Evolutionary conservation across 2,888 invertebrate genomes (phyloP).

Genomic region (Lobophora halterata): DNA sequence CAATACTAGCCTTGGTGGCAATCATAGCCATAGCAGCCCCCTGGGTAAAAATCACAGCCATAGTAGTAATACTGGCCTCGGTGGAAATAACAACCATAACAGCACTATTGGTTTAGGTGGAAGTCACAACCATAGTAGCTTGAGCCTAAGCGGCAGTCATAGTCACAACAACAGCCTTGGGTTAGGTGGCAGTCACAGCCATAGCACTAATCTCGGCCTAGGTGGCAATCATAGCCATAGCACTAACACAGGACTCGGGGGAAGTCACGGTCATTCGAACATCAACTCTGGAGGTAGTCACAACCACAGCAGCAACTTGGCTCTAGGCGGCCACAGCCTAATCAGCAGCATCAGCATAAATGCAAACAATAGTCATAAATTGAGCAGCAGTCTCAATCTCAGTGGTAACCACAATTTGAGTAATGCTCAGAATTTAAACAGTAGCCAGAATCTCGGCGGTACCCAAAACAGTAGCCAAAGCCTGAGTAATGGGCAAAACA

Average conservation of each 20-base stretch:
- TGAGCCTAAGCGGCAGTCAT: slow-evolving; percentile 7
- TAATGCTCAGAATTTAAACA: background rate
- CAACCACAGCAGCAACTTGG: slow-evolving; percentile 10
- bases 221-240: slow-evolving; percentile 7
- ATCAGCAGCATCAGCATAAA: slow-evolving; percentile 1
- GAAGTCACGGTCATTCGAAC: slow-evolving; percentile 15
- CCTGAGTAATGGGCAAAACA: slow-evolving; percentile 1
- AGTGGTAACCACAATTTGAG: slow-evolving; percentile 5
- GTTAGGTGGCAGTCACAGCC: slow-evolving; percentile 8
- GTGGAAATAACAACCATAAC: slow-evolving; percentile 1
- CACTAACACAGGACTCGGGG: background rate
- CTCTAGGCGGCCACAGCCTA: slow-evolving; percentile 6
- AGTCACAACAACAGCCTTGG: slow-evolving; percentile 2
- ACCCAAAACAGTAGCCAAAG: slow-evolving; percentile 43
- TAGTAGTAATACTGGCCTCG: background rate
- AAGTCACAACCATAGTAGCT: too few relatives aligned
- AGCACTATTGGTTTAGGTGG: background rate
- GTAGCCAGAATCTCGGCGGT: background rate
- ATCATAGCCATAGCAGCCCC: slow-evolving; percentile 3
- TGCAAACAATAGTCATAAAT: background rate
- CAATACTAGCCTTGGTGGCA: background rate
- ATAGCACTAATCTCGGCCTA: background rate
- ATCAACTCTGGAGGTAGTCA: slow-evolving; percentile 16
- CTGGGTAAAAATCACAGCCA: slow-evolving; percentile 25
- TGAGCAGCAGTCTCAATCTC: slow-evolving; percentile 4